These are phyloP conservation scores for Ophiothrix spiculata DNA, from an alignment of 35 echinoderm and acorn worm genomes.

Conservation along the genomic window DNA sequence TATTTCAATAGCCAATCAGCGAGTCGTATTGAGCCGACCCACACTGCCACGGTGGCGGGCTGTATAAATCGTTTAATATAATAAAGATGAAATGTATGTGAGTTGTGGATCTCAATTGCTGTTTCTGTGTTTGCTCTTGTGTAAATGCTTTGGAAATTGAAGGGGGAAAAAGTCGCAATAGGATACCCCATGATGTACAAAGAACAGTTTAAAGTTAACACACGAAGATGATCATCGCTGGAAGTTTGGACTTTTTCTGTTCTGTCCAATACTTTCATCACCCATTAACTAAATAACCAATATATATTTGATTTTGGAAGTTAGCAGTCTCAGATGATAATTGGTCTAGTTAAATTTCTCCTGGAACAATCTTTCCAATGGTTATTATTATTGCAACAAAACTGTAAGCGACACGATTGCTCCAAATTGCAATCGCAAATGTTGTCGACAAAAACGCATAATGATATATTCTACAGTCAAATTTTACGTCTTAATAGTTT, in stretches of 20 bases:
- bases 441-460: too few species aligned
- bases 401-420: not conserved
- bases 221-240: constrained; percentile 25
- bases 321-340: not conserved
- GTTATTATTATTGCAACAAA: constrained; percentile 35
- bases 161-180: constrained; percentile 43
- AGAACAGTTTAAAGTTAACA: constrained; percentile 28
- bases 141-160: constrained; percentile 44
- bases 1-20: too few species aligned
- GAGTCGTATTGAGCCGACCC: too few species aligned
- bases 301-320: constrained; percentile 13
- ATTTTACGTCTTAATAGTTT: too few species aligned
- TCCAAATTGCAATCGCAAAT: not conserved
- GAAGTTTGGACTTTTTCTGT: constrained; percentile 42
- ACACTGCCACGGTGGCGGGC: too few species aligned
- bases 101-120: constrained; percentile 54
- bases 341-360: constrained; percentile 20
- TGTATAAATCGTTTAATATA: too few species aligned
- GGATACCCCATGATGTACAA: constrained; percentile 30
- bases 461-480: too few species aligned
- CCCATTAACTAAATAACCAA: not conserved
- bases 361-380: constrained; percentile 45
- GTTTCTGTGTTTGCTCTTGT: constrained; percentile 42
- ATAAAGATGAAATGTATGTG: too few species aligned
- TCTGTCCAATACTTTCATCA: constrained; percentile 22